These are phyloP conservation scores for Pollenia griseotomentosa DNA, from an alignment of 2,888 invertebrate species.

Conservation along the genomic window DNA sequence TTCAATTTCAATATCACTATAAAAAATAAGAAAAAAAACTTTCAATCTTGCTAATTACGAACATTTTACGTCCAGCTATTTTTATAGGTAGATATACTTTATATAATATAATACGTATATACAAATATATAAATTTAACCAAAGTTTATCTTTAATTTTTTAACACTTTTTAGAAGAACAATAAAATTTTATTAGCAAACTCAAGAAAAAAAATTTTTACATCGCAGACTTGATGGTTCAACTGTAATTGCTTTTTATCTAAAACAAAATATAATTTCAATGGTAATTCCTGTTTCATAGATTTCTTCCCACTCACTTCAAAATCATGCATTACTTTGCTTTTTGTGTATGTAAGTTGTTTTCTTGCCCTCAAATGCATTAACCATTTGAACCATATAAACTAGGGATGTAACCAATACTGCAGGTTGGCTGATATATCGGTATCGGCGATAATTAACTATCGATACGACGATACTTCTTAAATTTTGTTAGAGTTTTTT, in stretches of 20 bases:
- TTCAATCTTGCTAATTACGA: neutral
- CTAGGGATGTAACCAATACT: too few relatives aligned
- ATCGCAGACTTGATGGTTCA: neutral
- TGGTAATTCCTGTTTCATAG: slow-evolving; percentile 2
- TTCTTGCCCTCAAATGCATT: slow-evolving; percentile 14
- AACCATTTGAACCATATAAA: slow-evolving; percentile 13
- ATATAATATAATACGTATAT: too few relatives aligned
- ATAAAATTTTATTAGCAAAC: slow-evolving; percentile 24
- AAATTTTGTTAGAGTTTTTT: too few relatives aligned
- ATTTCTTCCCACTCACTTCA: slow-evolving; percentile 7
- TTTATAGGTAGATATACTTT: neutral
- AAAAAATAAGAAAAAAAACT: neutral
- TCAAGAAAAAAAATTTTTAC: neutral
- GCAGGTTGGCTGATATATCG: too few relatives aligned
- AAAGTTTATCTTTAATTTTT: slow-evolving; percentile 9
- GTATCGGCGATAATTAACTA: too few relatives aligned
- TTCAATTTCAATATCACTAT: neutral
- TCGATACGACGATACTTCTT: too few relatives aligned
- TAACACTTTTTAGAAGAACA: slow-evolving; percentile 14
- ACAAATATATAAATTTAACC: neutral
- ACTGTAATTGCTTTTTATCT: slow-evolving; percentile 3
- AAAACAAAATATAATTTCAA: neutral
- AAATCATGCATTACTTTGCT: neutral
- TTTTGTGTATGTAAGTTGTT: neutral
- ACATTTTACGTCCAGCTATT: neutral